Conservation (phyloP, 1,140 invertebrate species). For the Branchinecta lynchi region DNA sequence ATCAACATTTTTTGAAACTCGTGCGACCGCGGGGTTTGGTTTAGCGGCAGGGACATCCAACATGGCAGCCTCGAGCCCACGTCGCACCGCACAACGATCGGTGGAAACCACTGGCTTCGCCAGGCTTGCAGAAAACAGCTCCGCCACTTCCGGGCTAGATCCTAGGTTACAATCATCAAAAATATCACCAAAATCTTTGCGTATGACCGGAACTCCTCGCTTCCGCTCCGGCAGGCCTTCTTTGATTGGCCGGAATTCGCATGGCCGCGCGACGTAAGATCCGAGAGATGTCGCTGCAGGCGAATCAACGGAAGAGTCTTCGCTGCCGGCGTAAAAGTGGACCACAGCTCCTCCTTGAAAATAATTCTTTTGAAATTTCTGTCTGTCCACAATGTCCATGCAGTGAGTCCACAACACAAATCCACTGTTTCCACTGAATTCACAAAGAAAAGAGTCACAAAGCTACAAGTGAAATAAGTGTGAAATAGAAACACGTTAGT, state of each 20-base stretch:
- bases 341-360: slow-evolving; percentile 7
- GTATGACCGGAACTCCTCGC: background rate
- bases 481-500: too few relatives aligned
- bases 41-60: too few relatives aligned
- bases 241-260: background rate
- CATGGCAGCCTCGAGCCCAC: too few relatives aligned
- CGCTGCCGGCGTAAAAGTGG: background rate
- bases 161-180: background rate
- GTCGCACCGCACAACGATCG: too few relatives aligned
- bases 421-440: too few relatives aligned
- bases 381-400: too few relatives aligned
- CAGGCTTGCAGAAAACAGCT: background rate
- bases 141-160: background rate
- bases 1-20: too few relatives aligned
- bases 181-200: background rate
- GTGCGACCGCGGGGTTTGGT: too few relatives aligned
- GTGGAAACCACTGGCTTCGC: too few relatives aligned
- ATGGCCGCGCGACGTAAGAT: background rate
- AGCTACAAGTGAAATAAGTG: too few relatives aligned
- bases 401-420: too few relatives aligned
- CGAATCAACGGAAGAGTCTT: background rate
- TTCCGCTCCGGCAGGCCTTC: background rate
- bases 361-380: background rate
- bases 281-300: background rate
- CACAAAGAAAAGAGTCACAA: too few relatives aligned